A percentile compares a stretch with the other conserved stretches of the same genome.
phyloP scores from a whole-genome alignment of 2,797 vertebrate genomes.

The Peromyscus nudipes region DNA sequence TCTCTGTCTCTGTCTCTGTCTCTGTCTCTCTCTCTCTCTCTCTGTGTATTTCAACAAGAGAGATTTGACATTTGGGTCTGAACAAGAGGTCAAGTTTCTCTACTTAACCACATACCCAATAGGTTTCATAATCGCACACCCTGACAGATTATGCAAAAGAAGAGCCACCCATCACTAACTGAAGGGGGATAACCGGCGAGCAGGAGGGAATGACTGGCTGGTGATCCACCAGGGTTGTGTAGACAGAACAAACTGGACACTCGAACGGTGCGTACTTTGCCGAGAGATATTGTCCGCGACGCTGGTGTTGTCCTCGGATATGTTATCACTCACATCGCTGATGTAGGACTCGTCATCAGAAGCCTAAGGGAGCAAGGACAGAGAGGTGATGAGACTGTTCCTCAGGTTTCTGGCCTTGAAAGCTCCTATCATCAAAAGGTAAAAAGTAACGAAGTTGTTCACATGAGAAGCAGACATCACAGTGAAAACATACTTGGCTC shows the following conservation, averaged over 20 bases:
- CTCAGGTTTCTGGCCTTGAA: not conserved
- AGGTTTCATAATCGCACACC: not conserved
- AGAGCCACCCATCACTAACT: not conserved
- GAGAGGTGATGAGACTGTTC: not conserved
- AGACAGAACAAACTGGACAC: not conserved
- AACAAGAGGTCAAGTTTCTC: constrained; percentile 17
- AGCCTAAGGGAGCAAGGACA: constrained; percentile 89
- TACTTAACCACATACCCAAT: constrained; percentile 4
- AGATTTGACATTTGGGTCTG: not conserved
- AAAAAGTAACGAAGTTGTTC: constrained; percentile 1
- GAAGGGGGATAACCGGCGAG: not conserved
- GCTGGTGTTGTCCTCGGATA: constrained; percentile 99
- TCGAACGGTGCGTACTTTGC: constrained; percentile 92
- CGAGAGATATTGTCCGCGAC: constrained; percentile 98
- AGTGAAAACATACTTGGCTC: not conserved
- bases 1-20: too few relatives aligned
- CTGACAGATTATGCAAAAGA: constrained; percentile 9
- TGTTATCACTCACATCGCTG: constrained; percentile 99
- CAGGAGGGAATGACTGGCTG: not conserved
- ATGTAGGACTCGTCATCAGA: constrained; percentile 99
- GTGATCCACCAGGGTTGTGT: not conserved
- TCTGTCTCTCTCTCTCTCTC: too few relatives aligned
- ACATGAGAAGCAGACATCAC: not conserved
- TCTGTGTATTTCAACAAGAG: not conserved
- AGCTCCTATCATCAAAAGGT: constrained; percentile 36